Evolutionary conservation across 2,797 vertebrate species (phyloP).

Genomic region (Iguana delicatissima): DNA sequence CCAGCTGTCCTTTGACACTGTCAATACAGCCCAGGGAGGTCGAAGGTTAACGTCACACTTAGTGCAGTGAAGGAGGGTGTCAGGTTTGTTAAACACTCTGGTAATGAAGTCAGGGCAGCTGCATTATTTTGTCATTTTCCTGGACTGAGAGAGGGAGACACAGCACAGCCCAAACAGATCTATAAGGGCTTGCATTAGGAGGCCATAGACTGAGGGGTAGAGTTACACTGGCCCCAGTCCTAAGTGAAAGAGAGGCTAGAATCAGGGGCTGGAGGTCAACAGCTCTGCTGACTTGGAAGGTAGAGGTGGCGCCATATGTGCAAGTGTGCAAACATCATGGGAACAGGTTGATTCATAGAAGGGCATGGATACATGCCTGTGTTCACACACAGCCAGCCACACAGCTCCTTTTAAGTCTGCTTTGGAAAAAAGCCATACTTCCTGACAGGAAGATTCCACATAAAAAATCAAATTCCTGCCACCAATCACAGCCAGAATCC

Average conservation of each 20-base stretch:
- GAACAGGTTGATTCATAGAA: slow-evolving; percentile 69
- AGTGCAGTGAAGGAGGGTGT: slow-evolving; percentile 55
- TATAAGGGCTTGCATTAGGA: slow-evolving; percentile 82
- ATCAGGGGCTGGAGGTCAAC: slow-evolving; percentile 81
- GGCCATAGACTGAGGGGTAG: slow-evolving; percentile 59
- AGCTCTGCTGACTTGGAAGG: slow-evolving; percentile 64
- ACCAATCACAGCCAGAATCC: background rate
- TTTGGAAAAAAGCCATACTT: background rate
- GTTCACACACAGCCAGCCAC: slow-evolving; percentile 50
- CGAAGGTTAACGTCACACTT: slow-evolving; percentile 65
- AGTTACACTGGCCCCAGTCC: slow-evolving; percentile 71
- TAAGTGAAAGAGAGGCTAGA: slow-evolving; percentile 53
- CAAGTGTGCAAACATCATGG: slow-evolving; percentile 82
- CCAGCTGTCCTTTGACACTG: slow-evolving; percentile 31
- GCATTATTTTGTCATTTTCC: slow-evolving; percentile 64
- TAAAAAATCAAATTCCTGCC: background rate
- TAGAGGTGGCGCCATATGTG: slow-evolving; percentile 76
- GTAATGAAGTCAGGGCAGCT: slow-evolving; percentile 70
- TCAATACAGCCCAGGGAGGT: slow-evolving; percentile 36
- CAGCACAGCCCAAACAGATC: slow-evolving; percentile 79
- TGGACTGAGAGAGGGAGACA: slow-evolving; percentile 55
- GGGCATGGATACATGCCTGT: background rate
- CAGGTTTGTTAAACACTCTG: slow-evolving; percentile 60
- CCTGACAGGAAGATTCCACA: background rate
- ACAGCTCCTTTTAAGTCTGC: background rate